phyloP scores from a whole-genome alignment of 2,797 vertebrate species.

The Xenopus petersii region DNA sequence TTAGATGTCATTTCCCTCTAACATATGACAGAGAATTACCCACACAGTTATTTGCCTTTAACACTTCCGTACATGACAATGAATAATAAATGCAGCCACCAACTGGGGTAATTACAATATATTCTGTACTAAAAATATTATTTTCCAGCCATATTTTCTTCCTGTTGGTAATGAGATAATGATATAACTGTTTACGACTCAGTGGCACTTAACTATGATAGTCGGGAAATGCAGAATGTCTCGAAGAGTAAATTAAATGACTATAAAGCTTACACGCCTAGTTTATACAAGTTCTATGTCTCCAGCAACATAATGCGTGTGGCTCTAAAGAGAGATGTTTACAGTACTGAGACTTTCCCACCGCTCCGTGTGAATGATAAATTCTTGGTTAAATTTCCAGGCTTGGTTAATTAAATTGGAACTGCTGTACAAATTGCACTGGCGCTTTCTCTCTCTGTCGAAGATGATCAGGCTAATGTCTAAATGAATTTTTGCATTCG shows the following conservation, averaged over 20 bases:
- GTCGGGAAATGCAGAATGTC: not conserved
- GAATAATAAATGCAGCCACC: too few relatives aligned
- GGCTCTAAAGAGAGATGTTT: not conserved
- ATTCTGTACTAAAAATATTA: too few relatives aligned
- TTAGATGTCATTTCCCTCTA: too few relatives aligned
- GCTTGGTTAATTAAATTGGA: not conserved
- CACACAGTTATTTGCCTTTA: too few relatives aligned
- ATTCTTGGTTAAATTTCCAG: constrained; percentile 10
- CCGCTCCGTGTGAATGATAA: not conserved
- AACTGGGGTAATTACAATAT: too few relatives aligned
- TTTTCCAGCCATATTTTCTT: not conserved
- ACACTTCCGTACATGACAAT: too few relatives aligned
- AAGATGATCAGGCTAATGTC: not conserved
- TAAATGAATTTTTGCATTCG: too few relatives aligned
- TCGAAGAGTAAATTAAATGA: not conserved
- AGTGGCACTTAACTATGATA: constrained; percentile 1
- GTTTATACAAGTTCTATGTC: not conserved
- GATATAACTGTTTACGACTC: constrained; percentile 2
- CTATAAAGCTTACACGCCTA: not conserved
- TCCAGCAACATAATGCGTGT: not conserved
- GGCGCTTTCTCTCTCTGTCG: not conserved
- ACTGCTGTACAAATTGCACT: not conserved
- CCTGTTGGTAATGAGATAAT: not conserved
- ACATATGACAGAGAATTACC: too few relatives aligned
- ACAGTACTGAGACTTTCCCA: not conserved